Evolutionary conservation across 2,888 invertebrate genomes (phyloP).

Genomic region (Ophioninae sp.): DNA sequence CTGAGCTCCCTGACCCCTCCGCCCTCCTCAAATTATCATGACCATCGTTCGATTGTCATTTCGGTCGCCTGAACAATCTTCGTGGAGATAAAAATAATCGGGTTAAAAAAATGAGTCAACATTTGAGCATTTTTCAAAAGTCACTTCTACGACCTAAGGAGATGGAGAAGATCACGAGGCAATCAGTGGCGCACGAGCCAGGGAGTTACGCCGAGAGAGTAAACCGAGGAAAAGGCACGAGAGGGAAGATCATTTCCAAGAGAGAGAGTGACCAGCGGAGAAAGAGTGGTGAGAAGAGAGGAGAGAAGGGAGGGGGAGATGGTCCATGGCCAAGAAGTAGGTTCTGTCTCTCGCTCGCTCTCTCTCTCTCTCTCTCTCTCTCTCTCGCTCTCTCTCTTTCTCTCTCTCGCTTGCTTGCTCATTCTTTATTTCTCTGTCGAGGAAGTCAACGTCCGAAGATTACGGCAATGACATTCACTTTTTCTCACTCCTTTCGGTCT

Average conservation of each 20-base stretch:
- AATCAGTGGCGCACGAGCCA: slow-evolving; percentile 51
- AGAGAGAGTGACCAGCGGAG: slow-evolving; percentile 20
- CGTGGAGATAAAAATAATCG: neutral
- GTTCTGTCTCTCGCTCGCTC: slow-evolving; percentile 43
- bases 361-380: slow-evolving; percentile 43
- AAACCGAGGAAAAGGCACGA: slow-evolving; percentile 45
- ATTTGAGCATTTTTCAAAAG: neutral
- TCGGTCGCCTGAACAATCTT: neutral
- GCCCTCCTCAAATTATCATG: neutral
- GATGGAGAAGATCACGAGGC: slow-evolving; percentile 57
- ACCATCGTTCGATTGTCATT: neutral
- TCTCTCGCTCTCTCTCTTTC: slow-evolving; percentile 38
- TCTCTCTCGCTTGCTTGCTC: slow-evolving; percentile 33
- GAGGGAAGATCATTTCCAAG: slow-evolving; percentile 25
- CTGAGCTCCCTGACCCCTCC: neutral
- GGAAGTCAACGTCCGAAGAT: slow-evolving; percentile 81
- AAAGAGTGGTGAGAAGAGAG: slow-evolving; percentile 14
- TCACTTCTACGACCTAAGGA: slow-evolving; percentile 4
- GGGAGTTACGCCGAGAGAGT: slow-evolving; percentile 54
- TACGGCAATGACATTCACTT: slow-evolving; percentile 81
- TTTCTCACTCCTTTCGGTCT: slow-evolving; percentile 77
- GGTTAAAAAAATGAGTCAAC: neutral
- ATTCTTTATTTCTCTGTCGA: slow-evolving; percentile 61
- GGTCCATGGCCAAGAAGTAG: slow-evolving; percentile 56
- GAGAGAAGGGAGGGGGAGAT: slow-evolving; percentile 34